Base-by-base conservation (phyloP, 2,888 invertebrate genomes). In the Apodemia duryi region DNA sequence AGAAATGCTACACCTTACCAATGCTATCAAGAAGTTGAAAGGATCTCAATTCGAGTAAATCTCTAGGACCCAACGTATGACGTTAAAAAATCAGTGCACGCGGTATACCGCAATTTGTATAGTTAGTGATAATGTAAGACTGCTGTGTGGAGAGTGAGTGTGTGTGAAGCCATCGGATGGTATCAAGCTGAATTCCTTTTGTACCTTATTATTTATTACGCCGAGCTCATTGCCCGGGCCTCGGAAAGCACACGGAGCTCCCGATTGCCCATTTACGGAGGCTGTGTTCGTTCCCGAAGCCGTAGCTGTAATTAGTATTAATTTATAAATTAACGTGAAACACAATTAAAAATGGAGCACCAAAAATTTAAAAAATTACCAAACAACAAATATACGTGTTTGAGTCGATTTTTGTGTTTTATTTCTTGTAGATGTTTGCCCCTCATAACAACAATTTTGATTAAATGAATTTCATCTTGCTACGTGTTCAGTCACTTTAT, bases 11-110 rank as follows among this genome's bases (percentile, higher is more conserved):
- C 97, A 97, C 82, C 93, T 98, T 75, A 96, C 96, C 85, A 97
- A 97, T 84, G 97, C 98, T 75, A 93, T 98, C 77, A 94, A 94
- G 88, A 97, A 97, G 93, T 95, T 98, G 87, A 96, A 95, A 91
- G 93, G 93, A 77, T 93, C 94, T 62, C 93, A 94, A 72, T 92
- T 94, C 79, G 89, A 92, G 79, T 93, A 85, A 92, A 82, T 38
- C 21, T 69, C 72, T 66, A 71, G 74, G 77, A 72, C 77, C 80
- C 81, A 80, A 77, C 75, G 52, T 52, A 41, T 66, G 64, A 65
- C 63, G 66, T 63, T 54, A 65, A 75, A 80, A 76, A 83, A 79
- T 83, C 88, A 86, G 83, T 83, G 86, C 84, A 85, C 83, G 84
- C 83, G 85, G 87, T 84, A 77, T 70, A 83, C 84, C 86, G 86